A percentile compares a stretch with the other conserved stretches of the same genome.
phyloP scores from a whole-genome alignment of 2,888 invertebrate species.

The Nasonovia ribisnigri region DNA sequence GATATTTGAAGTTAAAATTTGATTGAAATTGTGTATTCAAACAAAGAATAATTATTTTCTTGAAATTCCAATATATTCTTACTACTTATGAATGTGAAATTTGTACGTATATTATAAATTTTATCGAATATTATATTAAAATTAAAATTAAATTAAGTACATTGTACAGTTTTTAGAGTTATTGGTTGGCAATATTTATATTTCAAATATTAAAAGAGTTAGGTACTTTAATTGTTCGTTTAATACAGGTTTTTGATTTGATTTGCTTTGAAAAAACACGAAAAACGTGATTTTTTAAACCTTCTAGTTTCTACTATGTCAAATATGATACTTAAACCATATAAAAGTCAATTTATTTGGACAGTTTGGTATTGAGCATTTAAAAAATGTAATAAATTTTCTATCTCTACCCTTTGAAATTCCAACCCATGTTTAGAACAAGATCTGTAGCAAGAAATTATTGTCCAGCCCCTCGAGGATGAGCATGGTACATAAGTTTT shows the following conservation, averaged over 20 bases:
- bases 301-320: background rate
- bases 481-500: background rate
- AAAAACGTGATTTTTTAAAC: background rate
- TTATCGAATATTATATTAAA: background rate
- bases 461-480: background rate
- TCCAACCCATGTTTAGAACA: background rate
- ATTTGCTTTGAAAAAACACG: background rate
- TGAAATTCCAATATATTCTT: no score
- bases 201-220: background rate
- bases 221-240: background rate
- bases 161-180: background rate
- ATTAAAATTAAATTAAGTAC: background rate
- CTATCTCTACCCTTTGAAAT: background rate
- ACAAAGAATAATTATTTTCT: no score
- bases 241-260: background rate
- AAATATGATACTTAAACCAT: background rate
- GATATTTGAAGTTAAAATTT: no score
- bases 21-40: no score
- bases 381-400: background rate
- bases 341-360: background rate
- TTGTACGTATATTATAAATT: no score
- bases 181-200: conserved; percentile 3
- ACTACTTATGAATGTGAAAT: no score
- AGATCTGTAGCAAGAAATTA: background rate
- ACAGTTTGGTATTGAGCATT: background rate